Evolutionary conservation across 2,888 invertebrate genomes (phyloP), one percentile per base, ranked within the genome.

Genomic region (Cephus spinipes): DNA sequence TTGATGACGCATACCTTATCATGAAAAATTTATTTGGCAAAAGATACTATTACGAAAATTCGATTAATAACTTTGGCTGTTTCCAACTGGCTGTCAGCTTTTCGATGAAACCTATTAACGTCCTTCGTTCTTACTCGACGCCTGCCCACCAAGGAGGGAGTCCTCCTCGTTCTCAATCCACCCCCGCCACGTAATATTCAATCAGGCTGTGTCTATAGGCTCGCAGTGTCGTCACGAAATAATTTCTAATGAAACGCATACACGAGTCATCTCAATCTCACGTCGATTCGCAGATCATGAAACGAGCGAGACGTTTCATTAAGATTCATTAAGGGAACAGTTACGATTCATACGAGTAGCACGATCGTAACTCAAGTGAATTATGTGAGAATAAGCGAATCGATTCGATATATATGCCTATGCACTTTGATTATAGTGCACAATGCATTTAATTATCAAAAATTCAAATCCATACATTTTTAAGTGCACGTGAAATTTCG

Each of bases 161-260:
- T 35, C 35, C 35, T 12, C 12, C 36, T 4, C 12, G 4, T 12
- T 36, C 4, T 36, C 73, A 15, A 77, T 23, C 68, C 77, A 77
- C 73, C 71, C 73, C 69, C 77, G 68, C 73, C 71, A 74, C 69
- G 74, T 77, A 77, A 77, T 77, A 77, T 77, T 77, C 77, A 77
- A 77, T 77, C 77, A 75, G 69, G 69, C 74, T 77, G 69, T 75
- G 77, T 77, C 77, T 77, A 77, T 74, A 77, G 77, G 69, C 74
- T 71, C 75, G 40, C 74, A 71, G 31, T 73, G 55, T 68, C 36
- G 73, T 31, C 35, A 69, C 30, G 6, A 36, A 33, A 76, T 69
- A 76, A 31, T 32, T 76, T 23, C 32, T 76, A 69, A 76, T 69
- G 23, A 76, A 68, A 77, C 73, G 73, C 68, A 74, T 30, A 34